A percentile compares a stretch with the other conserved stretches of the same genome.
phyloP scores from a whole-genome alignment of 2,888 invertebrate species.

The Polyommatus iphigenia region DNA sequence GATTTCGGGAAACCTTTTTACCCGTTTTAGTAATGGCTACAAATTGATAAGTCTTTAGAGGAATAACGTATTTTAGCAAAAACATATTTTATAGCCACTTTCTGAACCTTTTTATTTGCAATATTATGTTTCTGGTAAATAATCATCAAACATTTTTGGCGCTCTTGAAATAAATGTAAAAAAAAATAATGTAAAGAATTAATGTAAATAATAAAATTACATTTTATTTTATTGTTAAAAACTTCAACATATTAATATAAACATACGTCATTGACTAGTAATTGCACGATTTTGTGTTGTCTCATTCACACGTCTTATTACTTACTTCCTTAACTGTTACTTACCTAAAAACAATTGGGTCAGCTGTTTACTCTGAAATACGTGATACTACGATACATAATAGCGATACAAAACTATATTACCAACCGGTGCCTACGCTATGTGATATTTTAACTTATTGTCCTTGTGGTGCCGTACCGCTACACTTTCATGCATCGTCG shows the following conservation, averaged over 20 bases:
- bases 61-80: not conserved
- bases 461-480: too few species aligned
- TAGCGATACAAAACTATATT: too few species aligned
- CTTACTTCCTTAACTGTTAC: not conserved
- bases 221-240: not conserved
- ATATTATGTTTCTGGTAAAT: not conserved
- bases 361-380: not conserved
- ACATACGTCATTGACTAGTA: not conserved
- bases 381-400: too few species aligned
- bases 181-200: too few species aligned
- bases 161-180: not conserved
- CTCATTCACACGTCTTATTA: not conserved
- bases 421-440: too few species aligned
- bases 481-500: too few species aligned
- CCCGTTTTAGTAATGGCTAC: constrained; percentile 18
- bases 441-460: too few species aligned
- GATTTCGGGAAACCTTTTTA: constrained; percentile 29
- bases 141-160: not conserved
- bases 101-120: not conserved
- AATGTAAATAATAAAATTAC: not conserved
- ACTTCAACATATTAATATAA: not conserved
- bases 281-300: not conserved
- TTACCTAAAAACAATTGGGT: not conserved
- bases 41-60: constrained; percentile 22
- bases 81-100: constrained; percentile 1